These are phyloP conservation scores for honey bee (Apis mellifera) DNA, from an alignment of 1,140 invertebrate genomes.

Conservation along the genomic window Amel_HAv3.1 CM009939.2:9411501-9412000, in stretches of 20 bases:
- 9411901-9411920: slow-evolving; percentile 59
- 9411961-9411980: slow-evolving; percentile 24
- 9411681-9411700: background rate
- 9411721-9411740: background rate
- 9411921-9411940: slow-evolving; percentile 42
- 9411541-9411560: too few species aligned
- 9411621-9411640: too few species aligned
- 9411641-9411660: too few species aligned
- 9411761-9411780: slow-evolving; percentile 26
- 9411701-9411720: too few species aligned
- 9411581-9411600: too few species aligned
- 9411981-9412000: slow-evolving; percentile 59
- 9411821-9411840: background rate
- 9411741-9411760: background rate
- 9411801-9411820: slow-evolving; percentile 26
- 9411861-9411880: slow-evolving; percentile 48
- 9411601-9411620: too few species aligned
- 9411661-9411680: background rate
- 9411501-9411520: too few species aligned
- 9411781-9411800: background rate
- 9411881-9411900: slow-evolving; percentile 46
- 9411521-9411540: too few species aligned
- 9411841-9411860: slow-evolving; percentile 4
- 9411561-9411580: too few species aligned
- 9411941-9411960: slow-evolving; percentile 17